Evolutionary conservation across 2,113 vertebrate species (phyloP).

Genomic region (Mystacornis crossleyi): DNA sequence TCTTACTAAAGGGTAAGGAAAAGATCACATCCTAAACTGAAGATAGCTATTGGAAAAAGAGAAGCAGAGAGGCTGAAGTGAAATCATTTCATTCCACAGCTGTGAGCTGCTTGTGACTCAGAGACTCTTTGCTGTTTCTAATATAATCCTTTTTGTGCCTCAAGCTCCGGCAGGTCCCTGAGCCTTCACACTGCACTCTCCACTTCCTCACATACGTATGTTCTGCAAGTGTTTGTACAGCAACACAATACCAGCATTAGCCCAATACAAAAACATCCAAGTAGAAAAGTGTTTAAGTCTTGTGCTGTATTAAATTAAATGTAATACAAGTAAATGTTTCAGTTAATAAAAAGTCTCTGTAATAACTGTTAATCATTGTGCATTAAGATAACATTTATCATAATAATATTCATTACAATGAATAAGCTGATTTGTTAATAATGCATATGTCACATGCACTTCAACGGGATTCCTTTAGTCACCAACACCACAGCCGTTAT

Average conservation of each 20-base stretch:
- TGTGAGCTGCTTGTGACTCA: neutral
- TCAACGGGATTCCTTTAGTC: neutral
- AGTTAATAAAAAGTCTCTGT: slow-evolving; percentile 3
- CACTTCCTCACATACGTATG: neutral
- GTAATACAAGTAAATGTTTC: slow-evolving; percentile 20
- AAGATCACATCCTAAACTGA: neutral
- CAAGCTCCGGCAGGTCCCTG: neutral
- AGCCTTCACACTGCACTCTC: neutral
- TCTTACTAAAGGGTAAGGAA: neutral
- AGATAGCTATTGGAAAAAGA: neutral
- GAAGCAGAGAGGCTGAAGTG: neutral
- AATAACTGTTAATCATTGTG: slow-evolving; percentile 20
- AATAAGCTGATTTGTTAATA: slow-evolving; percentile 26
- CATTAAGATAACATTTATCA: slow-evolving; percentile 32
- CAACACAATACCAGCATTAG: slow-evolving; percentile 61
- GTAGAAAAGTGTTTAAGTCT: neutral
- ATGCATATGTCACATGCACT: neutral
- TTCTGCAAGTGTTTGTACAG: slow-evolving; percentile 32
- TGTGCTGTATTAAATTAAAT: neutral
- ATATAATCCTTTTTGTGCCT: neutral
- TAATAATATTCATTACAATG: slow-evolving; percentile 17
- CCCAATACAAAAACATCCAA: slow-evolving; percentile 27
- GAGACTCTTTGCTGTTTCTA: neutral
- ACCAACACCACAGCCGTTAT: neutral
- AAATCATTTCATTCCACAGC: neutral